phyloP scores from a whole-genome alignment of 2,888 invertebrate genomes.

The Buathra laborator region DNA sequence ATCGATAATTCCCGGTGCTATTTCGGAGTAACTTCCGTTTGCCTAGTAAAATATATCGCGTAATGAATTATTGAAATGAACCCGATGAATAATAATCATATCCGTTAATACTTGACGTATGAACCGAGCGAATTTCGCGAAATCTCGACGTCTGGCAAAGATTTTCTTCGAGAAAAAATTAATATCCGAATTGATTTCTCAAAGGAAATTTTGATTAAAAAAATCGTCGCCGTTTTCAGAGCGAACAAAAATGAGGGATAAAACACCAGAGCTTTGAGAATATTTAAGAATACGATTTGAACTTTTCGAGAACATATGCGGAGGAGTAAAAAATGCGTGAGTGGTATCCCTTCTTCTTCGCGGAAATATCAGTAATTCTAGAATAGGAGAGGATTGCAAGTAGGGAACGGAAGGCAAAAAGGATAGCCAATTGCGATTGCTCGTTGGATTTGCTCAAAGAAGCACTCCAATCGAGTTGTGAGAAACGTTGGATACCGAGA shows the following conservation, averaged over 20 bases:
- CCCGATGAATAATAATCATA: no score
- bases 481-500: slow-evolving; percentile 36
- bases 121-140: no score
- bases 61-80: no score
- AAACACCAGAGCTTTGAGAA: no score
- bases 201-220: no score
- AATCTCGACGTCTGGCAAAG: no score
- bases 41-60: no score
- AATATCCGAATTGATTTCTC: no score
- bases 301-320: not conserved
- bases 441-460: slow-evolving; percentile 55
- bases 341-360: not conserved
- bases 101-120: no score
- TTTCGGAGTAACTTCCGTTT: not conserved
- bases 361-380: slow-evolving; percentile 68
- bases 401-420: not conserved
- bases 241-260: no score
- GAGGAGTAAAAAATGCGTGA: not conserved
- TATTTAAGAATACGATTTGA: not conserved
- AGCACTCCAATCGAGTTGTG: slow-evolving; percentile 52
- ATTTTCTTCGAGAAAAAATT: no score
- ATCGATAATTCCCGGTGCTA: not conserved
- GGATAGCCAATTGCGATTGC: not conserved
- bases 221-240: no score
- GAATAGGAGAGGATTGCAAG: slow-evolving; percentile 51